Evolutionary conservation across 2,888 invertebrate genomes (phyloP), one percentile per base, ranked within the genome.

Genomic region (Eristalis intricaria): DNA sequence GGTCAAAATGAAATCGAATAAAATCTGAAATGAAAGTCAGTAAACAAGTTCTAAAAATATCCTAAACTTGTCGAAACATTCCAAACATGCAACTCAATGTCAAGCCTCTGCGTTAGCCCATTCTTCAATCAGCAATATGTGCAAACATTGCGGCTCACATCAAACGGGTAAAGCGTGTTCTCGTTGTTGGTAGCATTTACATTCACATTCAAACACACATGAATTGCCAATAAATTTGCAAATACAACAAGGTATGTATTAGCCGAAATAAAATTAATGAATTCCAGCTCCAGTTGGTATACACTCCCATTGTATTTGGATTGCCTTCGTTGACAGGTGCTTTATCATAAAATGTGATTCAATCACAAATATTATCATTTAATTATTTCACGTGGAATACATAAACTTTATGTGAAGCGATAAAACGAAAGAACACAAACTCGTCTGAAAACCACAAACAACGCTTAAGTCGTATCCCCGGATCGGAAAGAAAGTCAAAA

Each of bases 91-190:
- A 63, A 38, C 23, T 29, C 32, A 58, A 15, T 26, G 56, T 65
- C 23, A 40, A 29, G 35, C 13, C 35, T 68, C 50, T 50, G 64
- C 64, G 74, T 63, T 69, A 75, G 4, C 56, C 11, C 50, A 58
- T 65, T 64, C 43, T 70, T 70, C 22, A 23, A 75, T 64, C 79
- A 79, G 43, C 50, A 19, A 19, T 60, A 70, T 84, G 70, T 65
- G 65, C 43, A 84, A 74, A 70, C 68, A 75, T 26, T 64, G 64
- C 84, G 84, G 84, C 32, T 38, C 15, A 19, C 19, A 70, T 84
- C 78, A 79, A 84, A 75, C 43, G 23, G 2, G 10, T 56, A 4
- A 50, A n/a, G 38, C 3, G 32, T 66, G 43, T 66, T 29, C n/a
- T 73, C 32, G 58, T 58, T 29, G 29, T 69, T 73, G 58, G 19